These are phyloP conservation scores for Scopus umbretta DNA, from an alignment of 2,113 vertebrate genomes.

Conservation along the genomic window DNA sequence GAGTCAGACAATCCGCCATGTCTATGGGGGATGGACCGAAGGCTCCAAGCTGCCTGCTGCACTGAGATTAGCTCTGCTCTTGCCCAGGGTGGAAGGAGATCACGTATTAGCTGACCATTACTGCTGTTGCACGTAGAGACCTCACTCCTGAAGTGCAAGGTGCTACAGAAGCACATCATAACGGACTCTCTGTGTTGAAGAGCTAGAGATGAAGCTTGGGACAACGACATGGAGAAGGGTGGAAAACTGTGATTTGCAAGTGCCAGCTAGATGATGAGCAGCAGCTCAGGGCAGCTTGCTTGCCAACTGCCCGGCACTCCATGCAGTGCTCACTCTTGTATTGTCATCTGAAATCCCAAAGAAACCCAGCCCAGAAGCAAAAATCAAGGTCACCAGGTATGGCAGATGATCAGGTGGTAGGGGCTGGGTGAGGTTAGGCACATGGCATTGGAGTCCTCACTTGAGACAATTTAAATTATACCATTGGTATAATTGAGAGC, in stretches of 20 bases:
- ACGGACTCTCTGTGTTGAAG: neutral
- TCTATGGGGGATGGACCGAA: neutral
- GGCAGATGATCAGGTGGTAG: neutral
- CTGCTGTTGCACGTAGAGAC: neutral
- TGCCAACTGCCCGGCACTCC: neutral
- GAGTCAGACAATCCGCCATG: neutral
- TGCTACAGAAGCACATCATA: neutral
- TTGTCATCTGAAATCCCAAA: neutral
- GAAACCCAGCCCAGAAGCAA: neutral
- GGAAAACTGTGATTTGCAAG: neutral
- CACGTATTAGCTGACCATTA: neutral
- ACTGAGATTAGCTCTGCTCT: neutral
- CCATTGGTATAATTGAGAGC: neutral
- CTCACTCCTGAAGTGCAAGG: fast-evolving
- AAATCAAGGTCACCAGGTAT: neutral
- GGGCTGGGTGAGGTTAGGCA: neutral
- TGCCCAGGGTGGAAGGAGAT: neutral
- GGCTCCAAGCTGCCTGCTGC: neutral
- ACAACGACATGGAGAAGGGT: neutral
- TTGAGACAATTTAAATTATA: neutral
- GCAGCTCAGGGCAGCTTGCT: neutral
- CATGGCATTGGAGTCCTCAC: neutral
- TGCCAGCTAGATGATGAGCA: neutral
- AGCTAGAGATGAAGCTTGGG: neutral
- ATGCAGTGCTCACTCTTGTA: neutral